phyloP scores from a whole-genome alignment of 53 echinoderm and acorn worm species.

The Pentamera pediparva region DNA sequence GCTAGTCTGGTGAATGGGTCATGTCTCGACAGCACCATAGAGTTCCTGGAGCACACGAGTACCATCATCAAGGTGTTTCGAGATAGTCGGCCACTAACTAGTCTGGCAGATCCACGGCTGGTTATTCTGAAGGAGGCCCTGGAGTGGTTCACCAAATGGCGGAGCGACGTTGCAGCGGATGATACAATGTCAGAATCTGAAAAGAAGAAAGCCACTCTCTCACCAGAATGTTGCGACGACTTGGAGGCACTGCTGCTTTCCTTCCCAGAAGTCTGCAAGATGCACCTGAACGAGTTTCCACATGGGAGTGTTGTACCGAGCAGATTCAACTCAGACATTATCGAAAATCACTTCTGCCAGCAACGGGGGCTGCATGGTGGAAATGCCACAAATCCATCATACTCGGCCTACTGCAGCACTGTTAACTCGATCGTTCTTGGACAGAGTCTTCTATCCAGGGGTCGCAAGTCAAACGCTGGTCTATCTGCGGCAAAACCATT shows the following conservation, averaged over 20 bases:
- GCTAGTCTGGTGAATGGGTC: background rate
- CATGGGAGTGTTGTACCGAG: constrained; percentile 2
- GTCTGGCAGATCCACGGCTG: background rate
- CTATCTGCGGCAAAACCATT: too few relatives aligned
- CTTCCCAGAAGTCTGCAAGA: constrained; percentile 12
- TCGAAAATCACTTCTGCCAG: constrained; percentile 26
- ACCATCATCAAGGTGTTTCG: constrained; percentile 3
- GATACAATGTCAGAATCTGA: background rate
- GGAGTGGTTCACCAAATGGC: background rate
- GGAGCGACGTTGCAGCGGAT: background rate
- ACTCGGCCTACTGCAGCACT: background rate
- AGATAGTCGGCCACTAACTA: background rate
- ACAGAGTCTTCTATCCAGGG: background rate
- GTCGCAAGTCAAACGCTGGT: constrained; percentile 14
- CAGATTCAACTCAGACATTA: constrained; percentile 6
- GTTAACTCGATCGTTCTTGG: constrained; percentile 15
- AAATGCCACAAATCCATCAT: constrained; percentile 17
- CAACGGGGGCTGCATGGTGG: constrained; percentile 8
- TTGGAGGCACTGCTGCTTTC: background rate
- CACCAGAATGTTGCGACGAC: constrained; percentile 24
- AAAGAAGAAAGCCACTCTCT: background rate
- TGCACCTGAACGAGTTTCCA: constrained; percentile 8
- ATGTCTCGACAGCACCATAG: constrained; percentile 7
- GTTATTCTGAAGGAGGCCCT: background rate
- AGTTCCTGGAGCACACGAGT: constrained; percentile 12